Percentiles rank a stretch among this genome's conserved stretches.
These are phyloP conservation scores for Bovichtus variegatus DNA, from an alignment of 2,797 vertebrate species.

Conservation along the genomic window DNA sequence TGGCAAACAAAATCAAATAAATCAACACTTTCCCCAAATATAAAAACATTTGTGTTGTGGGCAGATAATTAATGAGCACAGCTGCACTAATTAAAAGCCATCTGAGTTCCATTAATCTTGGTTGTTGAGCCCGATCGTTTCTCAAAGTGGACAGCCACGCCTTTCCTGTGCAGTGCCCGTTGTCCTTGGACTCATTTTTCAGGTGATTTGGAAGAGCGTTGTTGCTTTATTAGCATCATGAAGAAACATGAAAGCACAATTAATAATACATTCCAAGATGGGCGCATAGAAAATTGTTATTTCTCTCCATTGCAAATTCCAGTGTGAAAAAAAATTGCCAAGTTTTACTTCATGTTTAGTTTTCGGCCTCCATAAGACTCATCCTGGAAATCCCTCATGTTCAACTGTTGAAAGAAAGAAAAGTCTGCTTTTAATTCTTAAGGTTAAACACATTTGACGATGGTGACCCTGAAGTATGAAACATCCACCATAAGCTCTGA, in stretches of 20 bases:
- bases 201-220: constrained; percentile 85
- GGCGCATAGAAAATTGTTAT: constrained; percentile 53
- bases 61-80: constrained; percentile 99
- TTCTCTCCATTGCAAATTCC: constrained; percentile 18
- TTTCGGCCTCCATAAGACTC: background rate
- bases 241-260: constrained; percentile 81
- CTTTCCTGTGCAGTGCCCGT: constrained; percentile 81
- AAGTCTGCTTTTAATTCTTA: background rate
- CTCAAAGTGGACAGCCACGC: constrained; percentile 87
- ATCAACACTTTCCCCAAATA: constrained; percentile 99
- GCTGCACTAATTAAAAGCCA: constrained; percentile 99
- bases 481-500: background rate
- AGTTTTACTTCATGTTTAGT: background rate
- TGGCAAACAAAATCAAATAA: constrained; percentile 99
- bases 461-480: background rate
- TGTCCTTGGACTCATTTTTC: constrained; percentile 90
- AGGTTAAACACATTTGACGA: background rate
- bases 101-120: constrained; percentile 99
- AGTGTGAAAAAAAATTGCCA: background rate
- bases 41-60: constrained; percentile 99
- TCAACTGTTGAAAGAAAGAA: background rate
- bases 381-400: background rate
- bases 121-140: constrained; percentile 90
- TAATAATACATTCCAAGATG: constrained; percentile 75
- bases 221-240: constrained; percentile 85